Conservation (phyloP, 2,888 invertebrate genomes). For the Pseudococcus jackbeardsleyi region DNA sequence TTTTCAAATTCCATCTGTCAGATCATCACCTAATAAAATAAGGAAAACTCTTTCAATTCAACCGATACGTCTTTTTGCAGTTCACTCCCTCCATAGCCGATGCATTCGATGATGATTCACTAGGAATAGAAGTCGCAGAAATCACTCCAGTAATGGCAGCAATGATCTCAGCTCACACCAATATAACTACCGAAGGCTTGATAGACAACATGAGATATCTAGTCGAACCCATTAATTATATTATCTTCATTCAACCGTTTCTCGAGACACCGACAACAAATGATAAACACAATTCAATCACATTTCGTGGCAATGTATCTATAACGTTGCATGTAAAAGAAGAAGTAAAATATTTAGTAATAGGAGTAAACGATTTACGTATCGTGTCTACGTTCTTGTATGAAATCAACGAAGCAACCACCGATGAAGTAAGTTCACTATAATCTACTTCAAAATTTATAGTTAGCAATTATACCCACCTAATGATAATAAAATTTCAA, state of each 20-base stretch:
- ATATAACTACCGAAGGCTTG: slow-evolving; percentile 1
- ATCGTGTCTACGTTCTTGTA: slow-evolving; percentile 1
- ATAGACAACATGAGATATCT: slow-evolving; percentile 24
- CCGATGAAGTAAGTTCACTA: not conserved
- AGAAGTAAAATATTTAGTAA: slow-evolving; percentile 33
- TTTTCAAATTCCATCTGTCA: no score
- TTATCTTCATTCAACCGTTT: slow-evolving; percentile 18
- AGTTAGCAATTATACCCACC: not conserved
- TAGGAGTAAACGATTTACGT: slow-evolving; percentile 32
- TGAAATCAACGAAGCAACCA: not conserved
- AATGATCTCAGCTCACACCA: slow-evolving; percentile 18
- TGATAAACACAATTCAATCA: not conserved
- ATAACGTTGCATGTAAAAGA: slow-evolving; percentile 30
- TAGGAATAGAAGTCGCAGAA: not conserved
- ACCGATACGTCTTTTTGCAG: not conserved
- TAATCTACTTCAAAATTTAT: not conserved
- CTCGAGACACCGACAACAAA: not conserved
- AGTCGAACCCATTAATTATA: slow-evolving; percentile 42
- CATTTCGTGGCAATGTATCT: slow-evolving; percentile 21
- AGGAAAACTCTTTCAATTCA: not conserved
- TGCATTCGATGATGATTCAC: not conserved
- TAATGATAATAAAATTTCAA: no score
- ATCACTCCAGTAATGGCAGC: not conserved
- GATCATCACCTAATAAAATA: no score
- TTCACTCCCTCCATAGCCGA: not conserved